These are phyloP conservation scores for Tichodroma muraria DNA, from an alignment of 2,113 vertebrate species.

Conservation along the genomic window DNA sequence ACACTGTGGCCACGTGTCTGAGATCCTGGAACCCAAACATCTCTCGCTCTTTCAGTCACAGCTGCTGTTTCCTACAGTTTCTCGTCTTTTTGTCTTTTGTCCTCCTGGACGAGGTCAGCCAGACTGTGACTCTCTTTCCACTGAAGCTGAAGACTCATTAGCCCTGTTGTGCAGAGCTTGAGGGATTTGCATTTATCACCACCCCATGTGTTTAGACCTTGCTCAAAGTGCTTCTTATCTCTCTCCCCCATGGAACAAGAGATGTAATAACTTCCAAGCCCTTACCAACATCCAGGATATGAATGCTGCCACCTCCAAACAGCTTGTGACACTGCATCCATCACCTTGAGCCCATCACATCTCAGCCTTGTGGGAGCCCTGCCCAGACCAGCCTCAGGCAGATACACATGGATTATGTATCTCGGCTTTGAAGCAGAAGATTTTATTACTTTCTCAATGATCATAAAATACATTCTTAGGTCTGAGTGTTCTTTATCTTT, in stretches of 20 bases:
- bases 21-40: background rate
- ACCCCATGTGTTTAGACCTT: background rate
- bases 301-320: background rate
- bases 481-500: background rate
- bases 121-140: background rate
- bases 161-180: background rate
- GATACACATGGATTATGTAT: background rate
- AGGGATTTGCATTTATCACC: conserved; percentile 35
- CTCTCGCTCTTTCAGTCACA: background rate
- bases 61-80: background rate
- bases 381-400: background rate
- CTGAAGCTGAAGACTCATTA: background rate
- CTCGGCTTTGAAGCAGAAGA: background rate
- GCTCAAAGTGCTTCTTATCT: conserved; percentile 3
- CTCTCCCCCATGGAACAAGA: background rate
- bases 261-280: background rate
- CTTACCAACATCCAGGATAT: background rate
- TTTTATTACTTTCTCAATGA: background rate
- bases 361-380: background rate
- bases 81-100: background rate
- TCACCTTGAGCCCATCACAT: background rate
- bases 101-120: background rate
- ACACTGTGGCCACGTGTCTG: background rate
- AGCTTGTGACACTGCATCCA: background rate
- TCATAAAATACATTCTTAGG: background rate